Percentiles rank a stretch among this genome's conserved stretches.
phyloP scores from a whole-genome alignment of 2,113 vertebrate species.

The Raphicerus campestris region DNA sequence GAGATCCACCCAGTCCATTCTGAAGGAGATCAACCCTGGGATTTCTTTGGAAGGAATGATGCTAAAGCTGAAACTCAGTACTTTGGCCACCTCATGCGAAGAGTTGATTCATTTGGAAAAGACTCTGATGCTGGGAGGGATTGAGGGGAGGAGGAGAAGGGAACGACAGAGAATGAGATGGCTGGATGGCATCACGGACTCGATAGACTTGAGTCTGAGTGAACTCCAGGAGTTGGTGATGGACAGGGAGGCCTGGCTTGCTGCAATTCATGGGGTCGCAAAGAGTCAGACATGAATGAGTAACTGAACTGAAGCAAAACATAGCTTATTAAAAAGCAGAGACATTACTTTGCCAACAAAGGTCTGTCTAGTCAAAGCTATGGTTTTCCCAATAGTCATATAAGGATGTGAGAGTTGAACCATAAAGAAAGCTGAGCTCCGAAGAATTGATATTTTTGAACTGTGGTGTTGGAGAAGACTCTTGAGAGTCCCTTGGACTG shows the following conservation, averaged over 20 bases:
- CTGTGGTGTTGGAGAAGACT: background rate
- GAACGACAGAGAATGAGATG: accelerated
- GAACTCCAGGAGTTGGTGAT: too few relatives aligned
- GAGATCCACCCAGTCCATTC: too few relatives aligned
- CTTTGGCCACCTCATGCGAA: accelerated
- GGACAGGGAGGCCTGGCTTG: too few relatives aligned
- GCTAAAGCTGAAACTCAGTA: too few relatives aligned
- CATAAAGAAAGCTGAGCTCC: accelerated
- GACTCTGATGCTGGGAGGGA: too few relatives aligned
- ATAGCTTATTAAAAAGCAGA: background rate
- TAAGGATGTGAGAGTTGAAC: background rate
- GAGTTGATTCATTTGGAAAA: too few relatives aligned
- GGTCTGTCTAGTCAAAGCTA: background rate
- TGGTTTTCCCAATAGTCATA: background rate
- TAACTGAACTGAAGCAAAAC: background rate
- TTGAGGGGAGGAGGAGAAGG: too few relatives aligned
- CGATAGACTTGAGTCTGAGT: too few relatives aligned
- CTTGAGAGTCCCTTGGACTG: background rate
- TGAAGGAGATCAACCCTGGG: too few relatives aligned
- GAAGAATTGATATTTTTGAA: background rate
- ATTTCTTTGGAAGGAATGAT: too few relatives aligned
- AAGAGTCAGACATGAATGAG: too few relatives aligned
- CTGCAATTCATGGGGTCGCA: accelerated
- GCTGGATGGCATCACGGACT: too few relatives aligned
- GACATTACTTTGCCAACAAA: background rate